Base-by-base conservation (phyloP, 2,888 invertebrate species). In the Thera obeliscata region DNA sequence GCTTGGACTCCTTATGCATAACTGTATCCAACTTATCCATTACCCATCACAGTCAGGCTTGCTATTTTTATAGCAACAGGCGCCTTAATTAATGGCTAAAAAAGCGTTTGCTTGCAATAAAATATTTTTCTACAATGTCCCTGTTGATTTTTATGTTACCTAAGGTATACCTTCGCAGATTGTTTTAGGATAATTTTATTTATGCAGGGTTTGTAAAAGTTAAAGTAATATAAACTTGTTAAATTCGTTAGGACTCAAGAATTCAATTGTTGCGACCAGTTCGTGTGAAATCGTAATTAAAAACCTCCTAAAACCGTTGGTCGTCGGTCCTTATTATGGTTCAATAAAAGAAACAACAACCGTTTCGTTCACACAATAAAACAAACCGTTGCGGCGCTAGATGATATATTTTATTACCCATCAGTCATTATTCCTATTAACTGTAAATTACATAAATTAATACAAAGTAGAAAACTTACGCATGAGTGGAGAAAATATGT, bases 401-500 rank as follows among this genome's bases (percentile, higher is more conserved):
- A 5, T 41, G 5, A 5, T 1, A 41, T 56, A 61, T 55, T 46
- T 61, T 60, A 60, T 50, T 50, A 52, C 12, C 38, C 41, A 11
- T 56, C 12, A 2, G 7, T 41, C 38, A 50, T 41, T 52, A 38
- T 50, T 12, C 5, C 4, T 50, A 49, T 12, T 49, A n/a, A 22
- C 50, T 8, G 7, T 22, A 50, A 12, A 50, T 50, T 22, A 22
- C 8, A 9, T 9, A 52, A 9, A 52, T 12, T n/a, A 22, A 22
- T 12, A 8, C 33, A n/a, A 3, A 41, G 33, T 0, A 8, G 38
- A 7, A 46, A 58, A 83, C 84, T 81, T 79, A 93, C 93, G 80
- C 88, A 74, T 88, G 82, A 3, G 91, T 81, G 9, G 91, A 84
- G 74, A 93, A 93, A 2, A 90, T 77, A 69, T 88, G 80, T 9